A percentile compares a stretch with the other conserved stretches of the same genome.
phyloP scores from a whole-genome alignment of 2,888 invertebrate species.

The Ennomos fuscantarius region DNA sequence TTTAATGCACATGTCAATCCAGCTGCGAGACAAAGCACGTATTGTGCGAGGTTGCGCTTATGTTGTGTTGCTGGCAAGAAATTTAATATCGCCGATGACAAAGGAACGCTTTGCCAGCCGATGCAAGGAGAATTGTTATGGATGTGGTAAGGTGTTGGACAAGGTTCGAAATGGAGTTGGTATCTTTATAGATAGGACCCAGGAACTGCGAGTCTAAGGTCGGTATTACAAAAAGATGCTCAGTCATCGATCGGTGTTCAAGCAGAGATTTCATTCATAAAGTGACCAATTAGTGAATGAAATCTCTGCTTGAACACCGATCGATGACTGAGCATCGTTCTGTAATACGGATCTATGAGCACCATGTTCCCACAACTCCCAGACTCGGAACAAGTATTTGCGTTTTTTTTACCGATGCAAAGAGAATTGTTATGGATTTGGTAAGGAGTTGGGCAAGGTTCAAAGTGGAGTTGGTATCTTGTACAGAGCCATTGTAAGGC shows the following conservation, averaged over 20 bases:
- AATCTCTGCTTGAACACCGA: no score
- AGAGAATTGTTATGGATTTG: conserved; percentile 16
- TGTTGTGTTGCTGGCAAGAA: conserved; percentile 24
- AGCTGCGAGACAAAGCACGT: conserved; percentile 21
- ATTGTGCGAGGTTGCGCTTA: conserved; percentile 15
- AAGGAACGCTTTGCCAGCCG: conserved; percentile 30
- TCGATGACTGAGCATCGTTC: no score
- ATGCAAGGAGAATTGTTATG: conserved; percentile 17
- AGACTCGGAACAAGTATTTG: no score
- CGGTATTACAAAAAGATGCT: no score
- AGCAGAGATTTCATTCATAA: no score
- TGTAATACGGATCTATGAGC: no score
- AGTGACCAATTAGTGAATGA: no score
- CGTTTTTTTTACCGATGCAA: no score
- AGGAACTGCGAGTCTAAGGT: no score
- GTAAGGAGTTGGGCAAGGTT: conserved; percentile 11
- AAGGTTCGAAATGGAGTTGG: conserved; percentile 8
- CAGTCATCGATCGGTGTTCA: no score
- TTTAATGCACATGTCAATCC: conserved; percentile 25
- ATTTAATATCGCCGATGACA: conserved; percentile 42
- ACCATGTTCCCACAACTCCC: no score
- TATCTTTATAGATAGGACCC: not conserved
- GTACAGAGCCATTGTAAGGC: no score
- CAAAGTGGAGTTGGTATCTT: not conserved
- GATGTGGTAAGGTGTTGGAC: conserved; percentile 19